Conservation (phyloP, 2,797 vertebrate species). For the Fundulus diaphanus region DNA sequence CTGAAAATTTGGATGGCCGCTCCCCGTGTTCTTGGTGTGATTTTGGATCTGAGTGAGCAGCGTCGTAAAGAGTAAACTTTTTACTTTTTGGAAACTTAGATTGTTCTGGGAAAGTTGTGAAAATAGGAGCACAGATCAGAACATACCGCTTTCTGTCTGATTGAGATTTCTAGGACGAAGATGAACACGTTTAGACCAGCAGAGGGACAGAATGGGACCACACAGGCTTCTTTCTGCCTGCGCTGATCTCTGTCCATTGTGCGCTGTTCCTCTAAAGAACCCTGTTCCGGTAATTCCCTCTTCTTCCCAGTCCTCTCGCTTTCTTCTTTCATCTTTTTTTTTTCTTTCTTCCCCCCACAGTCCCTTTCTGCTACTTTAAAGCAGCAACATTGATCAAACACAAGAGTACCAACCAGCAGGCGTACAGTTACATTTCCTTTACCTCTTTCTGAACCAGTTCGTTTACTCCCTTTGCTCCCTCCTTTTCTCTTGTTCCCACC, state of each 20-base stretch:
- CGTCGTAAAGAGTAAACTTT: not conserved
- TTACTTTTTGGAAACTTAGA: not conserved
- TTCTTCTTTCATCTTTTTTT: conserved; percentile 60
- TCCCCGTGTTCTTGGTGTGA: conserved; percentile 16
- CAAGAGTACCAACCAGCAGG: conserved; percentile 45
- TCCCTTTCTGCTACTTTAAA: conserved; percentile 47
- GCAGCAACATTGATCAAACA: conserved; percentile 65
- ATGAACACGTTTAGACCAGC: conserved; percentile 1
- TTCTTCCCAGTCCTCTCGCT: conserved; percentile 63
- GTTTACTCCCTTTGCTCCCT: conserved; percentile 56
- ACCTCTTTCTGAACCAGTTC: conserved; percentile 50
- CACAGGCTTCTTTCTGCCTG: conserved; percentile 75
- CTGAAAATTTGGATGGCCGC: conserved; percentile 57
- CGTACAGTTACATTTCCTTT: conserved; percentile 72
- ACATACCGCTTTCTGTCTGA: not conserved
- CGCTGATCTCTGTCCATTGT: conserved; percentile 86
- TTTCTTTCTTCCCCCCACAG: conserved; percentile 14
- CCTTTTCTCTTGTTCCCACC: conserved; percentile 72
- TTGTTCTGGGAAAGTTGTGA: not conserved
- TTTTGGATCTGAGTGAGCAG: not conserved
- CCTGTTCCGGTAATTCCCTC: conserved; percentile 67
- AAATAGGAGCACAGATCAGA: not conserved
- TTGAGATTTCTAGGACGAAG: not conserved
- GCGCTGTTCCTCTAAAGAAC: conserved; percentile 86
- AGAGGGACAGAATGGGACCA: conserved; percentile 38